Evolutionary conservation across 2,797 vertebrate species (phyloP).

Genomic region (Carduelis carduelis): DNA sequence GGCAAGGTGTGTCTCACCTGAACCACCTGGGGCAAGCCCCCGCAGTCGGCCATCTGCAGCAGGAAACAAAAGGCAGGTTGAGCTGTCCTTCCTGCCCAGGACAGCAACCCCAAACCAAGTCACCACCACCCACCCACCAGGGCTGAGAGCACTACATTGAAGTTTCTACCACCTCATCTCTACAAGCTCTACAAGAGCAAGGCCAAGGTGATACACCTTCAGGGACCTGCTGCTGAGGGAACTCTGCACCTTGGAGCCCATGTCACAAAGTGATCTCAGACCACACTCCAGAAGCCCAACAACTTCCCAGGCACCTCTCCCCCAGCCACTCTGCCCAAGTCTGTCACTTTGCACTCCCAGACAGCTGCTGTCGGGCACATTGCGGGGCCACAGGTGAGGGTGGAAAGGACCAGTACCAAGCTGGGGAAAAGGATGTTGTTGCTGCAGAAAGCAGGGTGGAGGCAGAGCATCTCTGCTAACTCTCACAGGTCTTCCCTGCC

Average conservation of each 20-base stretch:
- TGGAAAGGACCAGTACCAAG: not conserved
- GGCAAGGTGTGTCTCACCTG: constrained; percentile 79
- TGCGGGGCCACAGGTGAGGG: fast-evolving
- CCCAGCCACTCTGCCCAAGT: not conserved
- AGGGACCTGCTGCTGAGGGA: not conserved
- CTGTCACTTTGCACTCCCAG: not conserved
- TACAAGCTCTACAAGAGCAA: not conserved
- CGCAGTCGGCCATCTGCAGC: constrained; percentile 94
- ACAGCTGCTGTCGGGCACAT: not conserved
- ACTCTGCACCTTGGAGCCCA: not conserved
- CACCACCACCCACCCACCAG: not conserved
- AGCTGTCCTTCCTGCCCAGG: not conserved
- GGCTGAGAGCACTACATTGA: not conserved
- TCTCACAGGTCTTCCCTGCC: not conserved
- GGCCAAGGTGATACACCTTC: not conserved
- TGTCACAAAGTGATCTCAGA: not conserved
- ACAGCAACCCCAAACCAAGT: not conserved
- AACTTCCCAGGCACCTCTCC: not conserved
- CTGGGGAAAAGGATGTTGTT: not conserved
- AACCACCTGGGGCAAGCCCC: constrained; percentile 91
- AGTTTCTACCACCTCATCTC: not conserved
- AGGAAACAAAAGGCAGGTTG: constrained; percentile 4
- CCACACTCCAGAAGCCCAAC: not conserved
- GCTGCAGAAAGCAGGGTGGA: not conserved
- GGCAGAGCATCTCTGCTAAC: not conserved